A percentile compares a stretch with the other conserved stretches of the same genome.
Evolutionary conservation across 2,113 vertebrate genomes (phyloP).

Genomic region (Shinisaurus crocodilurus): DNA sequence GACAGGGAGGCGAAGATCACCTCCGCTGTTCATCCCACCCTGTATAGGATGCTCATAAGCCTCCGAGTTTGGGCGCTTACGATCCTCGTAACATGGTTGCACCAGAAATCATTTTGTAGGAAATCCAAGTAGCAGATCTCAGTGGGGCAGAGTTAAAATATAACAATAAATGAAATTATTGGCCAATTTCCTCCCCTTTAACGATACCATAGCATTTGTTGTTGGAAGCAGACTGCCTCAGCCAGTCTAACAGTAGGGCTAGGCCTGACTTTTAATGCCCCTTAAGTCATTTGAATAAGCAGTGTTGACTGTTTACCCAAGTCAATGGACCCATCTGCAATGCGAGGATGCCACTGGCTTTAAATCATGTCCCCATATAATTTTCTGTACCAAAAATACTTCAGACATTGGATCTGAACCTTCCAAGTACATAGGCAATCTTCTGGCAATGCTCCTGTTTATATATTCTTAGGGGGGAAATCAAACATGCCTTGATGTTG

Average conservation of each 20-base stretch:
- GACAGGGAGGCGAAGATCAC: no score
- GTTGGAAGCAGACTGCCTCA: neutral
- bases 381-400: neutral
- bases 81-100: no score
- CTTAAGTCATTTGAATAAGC: neutral
- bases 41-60: no score
- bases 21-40: no score
- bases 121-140: no score
- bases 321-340: neutral
- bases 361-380: neutral
- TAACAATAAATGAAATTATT: neutral
- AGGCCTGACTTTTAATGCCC: neutral
- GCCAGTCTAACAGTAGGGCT: neutral
- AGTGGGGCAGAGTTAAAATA: neutral
- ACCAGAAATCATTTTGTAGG: neutral
- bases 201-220: neutral
- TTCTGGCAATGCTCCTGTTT: slow-evolving; percentile 15
- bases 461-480: neutral
- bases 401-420: neutral
- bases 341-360: neutral
- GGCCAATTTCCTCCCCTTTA: neutral
- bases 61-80: no score
- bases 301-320: neutral
- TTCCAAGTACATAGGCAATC: neutral
- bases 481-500: neutral